Evolutionary conservation across 2,888 invertebrate genomes (phyloP).

Genomic region (Pogonocherus hispidulus): DNA sequence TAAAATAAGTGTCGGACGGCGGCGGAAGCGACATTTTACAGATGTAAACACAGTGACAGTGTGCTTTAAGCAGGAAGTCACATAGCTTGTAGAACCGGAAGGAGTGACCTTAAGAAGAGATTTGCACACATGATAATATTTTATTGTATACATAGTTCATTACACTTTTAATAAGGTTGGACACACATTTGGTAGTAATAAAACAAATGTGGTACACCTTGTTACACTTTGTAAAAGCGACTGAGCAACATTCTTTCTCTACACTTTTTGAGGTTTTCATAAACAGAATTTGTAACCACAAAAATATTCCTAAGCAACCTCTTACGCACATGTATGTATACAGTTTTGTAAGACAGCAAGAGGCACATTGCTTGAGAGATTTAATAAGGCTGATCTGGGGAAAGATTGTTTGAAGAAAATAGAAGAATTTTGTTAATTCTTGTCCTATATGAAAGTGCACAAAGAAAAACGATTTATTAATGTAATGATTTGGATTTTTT

Average conservation of each 20-base stretch:
- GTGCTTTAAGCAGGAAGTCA: conserved; percentile 55
- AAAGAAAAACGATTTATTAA: too few relatives aligned
- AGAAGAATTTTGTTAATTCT: too few relatives aligned
- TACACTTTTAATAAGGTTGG: conserved; percentile 26
- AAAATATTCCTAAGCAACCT: too few relatives aligned
- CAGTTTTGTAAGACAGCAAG: too few relatives aligned
- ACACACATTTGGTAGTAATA: conserved; percentile 5
- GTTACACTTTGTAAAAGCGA: conserved; percentile 9
- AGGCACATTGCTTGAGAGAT: too few relatives aligned
- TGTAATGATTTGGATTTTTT: too few relatives aligned
- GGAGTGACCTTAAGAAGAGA: conserved; percentile 43
- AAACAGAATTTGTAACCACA: background rate
- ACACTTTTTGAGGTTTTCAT: background rate
- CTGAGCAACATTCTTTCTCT: background rate
- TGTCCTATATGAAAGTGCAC: too few relatives aligned
- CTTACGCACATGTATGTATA: too few relatives aligned
- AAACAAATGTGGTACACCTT: conserved; percentile 21
- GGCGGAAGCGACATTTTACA: conserved; percentile 57
- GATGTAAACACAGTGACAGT: conserved; percentile 60
- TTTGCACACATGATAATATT: conserved; percentile 44
- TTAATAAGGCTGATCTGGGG: too few relatives aligned
- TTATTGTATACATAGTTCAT: conserved; percentile 37
- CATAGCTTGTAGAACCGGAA: conserved; percentile 46
- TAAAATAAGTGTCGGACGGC: conserved; percentile 29
- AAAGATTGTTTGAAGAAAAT: too few relatives aligned